Conservation (phyloP, 2,888 invertebrate species). For the Ctena decussata region DNA sequence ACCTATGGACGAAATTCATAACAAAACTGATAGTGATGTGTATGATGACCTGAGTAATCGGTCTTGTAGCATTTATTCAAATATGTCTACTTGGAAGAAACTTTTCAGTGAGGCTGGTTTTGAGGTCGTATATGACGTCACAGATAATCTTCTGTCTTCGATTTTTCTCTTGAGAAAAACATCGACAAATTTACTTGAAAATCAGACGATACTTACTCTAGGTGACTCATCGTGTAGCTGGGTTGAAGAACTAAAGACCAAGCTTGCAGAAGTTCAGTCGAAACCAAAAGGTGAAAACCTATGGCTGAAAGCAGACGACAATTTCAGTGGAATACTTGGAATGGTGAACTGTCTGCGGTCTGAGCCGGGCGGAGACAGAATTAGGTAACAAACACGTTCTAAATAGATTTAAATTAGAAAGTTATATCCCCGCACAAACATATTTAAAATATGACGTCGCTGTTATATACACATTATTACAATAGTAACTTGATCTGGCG, state of each 20-base stretch:
- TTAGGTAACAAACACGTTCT: too few relatives aligned
- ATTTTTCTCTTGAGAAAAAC: constrained; percentile 90
- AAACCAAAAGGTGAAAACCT: constrained; percentile 88
- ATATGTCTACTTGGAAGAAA: constrained; percentile 72
- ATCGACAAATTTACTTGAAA: neutral
- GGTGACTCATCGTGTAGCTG: constrained; percentile 88
- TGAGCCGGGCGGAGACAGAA: constrained; percentile 94
- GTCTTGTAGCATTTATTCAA: constrained; percentile 71
- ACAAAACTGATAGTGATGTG: constrained; percentile 27
- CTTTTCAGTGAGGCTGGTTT: constrained; percentile 87
- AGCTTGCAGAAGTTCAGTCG: constrained; percentile 90
- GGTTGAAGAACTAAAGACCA: constrained; percentile 93
- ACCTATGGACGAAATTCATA: constrained; percentile 69
- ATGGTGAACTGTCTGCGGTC: constrained; percentile 95
- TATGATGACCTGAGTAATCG: constrained; percentile 42
- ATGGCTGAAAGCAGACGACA: constrained; percentile 91
- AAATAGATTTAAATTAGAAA: too few relatives aligned
- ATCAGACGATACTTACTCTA: constrained; percentile 64
- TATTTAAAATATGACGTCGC: too few relatives aligned
- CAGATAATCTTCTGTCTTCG: constrained; percentile 89
- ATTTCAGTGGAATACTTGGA: constrained; percentile 93
- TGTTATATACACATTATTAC: too few relatives aligned
- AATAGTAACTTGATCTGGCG: too few relatives aligned
- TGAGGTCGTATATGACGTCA: constrained; percentile 90
- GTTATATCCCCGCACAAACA: too few relatives aligned